Conservation (phyloP, 2,113 vertebrate genomes). For the Carassius auratus region DNA sequence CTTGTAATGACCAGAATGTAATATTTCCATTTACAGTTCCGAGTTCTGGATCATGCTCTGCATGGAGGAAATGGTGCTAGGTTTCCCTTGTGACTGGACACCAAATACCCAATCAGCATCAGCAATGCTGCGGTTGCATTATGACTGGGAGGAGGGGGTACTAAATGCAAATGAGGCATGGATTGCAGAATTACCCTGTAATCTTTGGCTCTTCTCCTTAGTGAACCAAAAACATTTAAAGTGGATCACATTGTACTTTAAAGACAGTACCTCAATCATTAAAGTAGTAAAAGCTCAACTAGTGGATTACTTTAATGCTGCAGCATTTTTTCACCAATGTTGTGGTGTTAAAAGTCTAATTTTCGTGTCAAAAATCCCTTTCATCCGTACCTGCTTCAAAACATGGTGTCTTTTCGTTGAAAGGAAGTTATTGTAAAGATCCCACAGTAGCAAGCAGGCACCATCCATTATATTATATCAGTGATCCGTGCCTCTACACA, state of each 20-base stretch:
- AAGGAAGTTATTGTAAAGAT: not conserved
- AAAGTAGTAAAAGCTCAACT: not conserved
- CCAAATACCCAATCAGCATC: not conserved
- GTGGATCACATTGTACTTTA: not conserved
- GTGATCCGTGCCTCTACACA: not conserved
- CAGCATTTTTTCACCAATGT: not conserved
- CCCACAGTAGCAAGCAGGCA: not conserved
- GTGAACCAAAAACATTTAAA: not conserved
- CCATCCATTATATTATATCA: not conserved
- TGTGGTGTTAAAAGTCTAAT: not conserved
- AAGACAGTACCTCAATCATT: not conserved
- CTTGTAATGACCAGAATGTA: not conserved
- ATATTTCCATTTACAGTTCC: conserved; percentile 2
- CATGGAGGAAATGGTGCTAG: not conserved
- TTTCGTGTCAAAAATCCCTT: not conserved
- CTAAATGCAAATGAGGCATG: no score
- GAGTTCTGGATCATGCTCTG: not conserved
- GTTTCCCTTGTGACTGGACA: not conserved
- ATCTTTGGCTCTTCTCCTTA: not conserved
- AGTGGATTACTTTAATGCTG: not conserved
- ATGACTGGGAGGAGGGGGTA: not conserved
- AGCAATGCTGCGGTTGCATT: not conserved
- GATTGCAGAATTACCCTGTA: not conserved
- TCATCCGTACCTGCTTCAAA: not conserved
- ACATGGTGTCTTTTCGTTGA: not conserved